Conservation (phyloP, 2,797 vertebrate genomes). For the Astyanax mexicanus region DNA sequence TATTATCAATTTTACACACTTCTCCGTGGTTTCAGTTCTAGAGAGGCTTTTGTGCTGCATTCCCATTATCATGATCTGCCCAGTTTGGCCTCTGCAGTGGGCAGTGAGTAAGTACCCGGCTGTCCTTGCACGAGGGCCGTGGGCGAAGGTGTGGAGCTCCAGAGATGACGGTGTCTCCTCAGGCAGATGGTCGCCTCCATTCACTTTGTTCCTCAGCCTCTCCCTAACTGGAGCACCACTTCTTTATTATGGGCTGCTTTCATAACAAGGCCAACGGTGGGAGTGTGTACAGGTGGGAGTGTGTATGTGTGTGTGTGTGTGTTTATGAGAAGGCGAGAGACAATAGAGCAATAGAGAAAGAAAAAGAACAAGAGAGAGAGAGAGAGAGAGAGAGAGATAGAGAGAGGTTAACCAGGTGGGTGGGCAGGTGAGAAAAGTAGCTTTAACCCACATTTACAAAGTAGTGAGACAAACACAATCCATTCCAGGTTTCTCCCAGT, state of each 20-base stretch:
- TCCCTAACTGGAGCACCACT: slow-evolving; percentile 20
- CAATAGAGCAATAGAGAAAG: slow-evolving; percentile 8
- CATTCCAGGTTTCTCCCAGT: slow-evolving; percentile 11
- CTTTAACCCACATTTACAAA: slow-evolving; percentile 1
- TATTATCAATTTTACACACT: background rate
- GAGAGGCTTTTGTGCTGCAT: slow-evolving; percentile 15
- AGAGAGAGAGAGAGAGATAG: background rate
- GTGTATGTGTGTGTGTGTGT: background rate
- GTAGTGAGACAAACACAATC: slow-evolving; percentile 11
- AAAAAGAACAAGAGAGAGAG: slow-evolving; percentile 1
- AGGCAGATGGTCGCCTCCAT: slow-evolving; percentile 48
- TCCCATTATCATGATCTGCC: slow-evolving; percentile 38
- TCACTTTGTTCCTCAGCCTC: slow-evolving; percentile 37
- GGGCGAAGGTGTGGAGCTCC: slow-evolving; percentile 48
- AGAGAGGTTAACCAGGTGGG: background rate
- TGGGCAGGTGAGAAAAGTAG: background rate
- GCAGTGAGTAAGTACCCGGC: slow-evolving; percentile 41
- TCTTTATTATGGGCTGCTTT: slow-evolving; percentile 20
- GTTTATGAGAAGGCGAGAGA: background rate
- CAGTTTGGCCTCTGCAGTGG: slow-evolving; percentile 32
- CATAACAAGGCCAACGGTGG: background rate
- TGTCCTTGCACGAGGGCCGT: slow-evolving; percentile 39
- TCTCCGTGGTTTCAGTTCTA: background rate
- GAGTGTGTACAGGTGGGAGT: background rate
- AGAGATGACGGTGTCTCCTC: slow-evolving; percentile 43